Evolutionary conservation across 1,140 invertebrate genomes (phyloP).

Genomic region (Sinella curviseta): DNA sequence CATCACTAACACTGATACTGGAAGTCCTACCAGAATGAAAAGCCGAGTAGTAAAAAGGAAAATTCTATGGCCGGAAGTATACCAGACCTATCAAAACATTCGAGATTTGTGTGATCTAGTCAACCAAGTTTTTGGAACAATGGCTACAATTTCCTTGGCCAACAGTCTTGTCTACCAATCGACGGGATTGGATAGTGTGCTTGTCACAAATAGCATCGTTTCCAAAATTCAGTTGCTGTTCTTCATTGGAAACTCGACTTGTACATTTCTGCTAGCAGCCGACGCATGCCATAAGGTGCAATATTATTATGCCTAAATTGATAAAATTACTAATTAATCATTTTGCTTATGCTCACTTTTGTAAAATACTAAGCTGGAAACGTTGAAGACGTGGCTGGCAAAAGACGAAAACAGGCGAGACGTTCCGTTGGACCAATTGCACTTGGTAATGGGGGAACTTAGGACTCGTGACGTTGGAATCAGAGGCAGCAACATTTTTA

Average conservation of each 20-base stretch:
- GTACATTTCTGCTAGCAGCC: not conserved
- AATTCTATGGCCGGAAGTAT: not conserved
- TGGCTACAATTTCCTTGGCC: not conserved
- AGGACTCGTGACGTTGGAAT: not conserved
- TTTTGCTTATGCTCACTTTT: not conserved
- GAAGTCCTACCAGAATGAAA: no score
- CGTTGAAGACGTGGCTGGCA: not conserved
- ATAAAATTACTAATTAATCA: not conserved
- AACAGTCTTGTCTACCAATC: not conserved
- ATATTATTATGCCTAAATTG: not conserved
- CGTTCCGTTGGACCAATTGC: not conserved
- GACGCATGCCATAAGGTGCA: not conserved
- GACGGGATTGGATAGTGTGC: not conserved
- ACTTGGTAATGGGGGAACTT: not conserved
- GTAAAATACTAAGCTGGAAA: not conserved
- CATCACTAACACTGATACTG: not conserved
- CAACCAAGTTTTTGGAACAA: not conserved
- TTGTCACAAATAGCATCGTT: not conserved
- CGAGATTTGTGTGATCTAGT: not conserved
- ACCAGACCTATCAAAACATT: not conserved
- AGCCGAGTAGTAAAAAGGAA: not conserved
- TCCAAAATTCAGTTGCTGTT: not conserved
- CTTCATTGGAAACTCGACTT: not conserved
- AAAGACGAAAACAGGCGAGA: not conserved
- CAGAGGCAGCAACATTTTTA: not conserved